phyloP scores from a whole-genome alignment of 2,113 vertebrate species.

The Vulpes vulpes region DNA sequence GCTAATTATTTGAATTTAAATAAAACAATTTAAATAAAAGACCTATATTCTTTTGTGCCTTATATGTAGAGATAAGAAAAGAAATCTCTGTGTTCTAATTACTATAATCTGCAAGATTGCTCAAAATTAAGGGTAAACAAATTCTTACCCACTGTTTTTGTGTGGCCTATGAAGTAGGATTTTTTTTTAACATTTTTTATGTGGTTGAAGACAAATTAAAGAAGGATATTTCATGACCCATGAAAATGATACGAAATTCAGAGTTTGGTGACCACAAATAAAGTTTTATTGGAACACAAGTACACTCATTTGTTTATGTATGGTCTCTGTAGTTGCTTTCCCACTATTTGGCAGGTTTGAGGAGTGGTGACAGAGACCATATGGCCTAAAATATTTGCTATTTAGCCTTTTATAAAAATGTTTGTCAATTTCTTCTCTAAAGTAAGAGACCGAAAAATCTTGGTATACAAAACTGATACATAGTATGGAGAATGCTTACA shows the following conservation, averaged over 20 bases:
- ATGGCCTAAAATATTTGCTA: neutral
- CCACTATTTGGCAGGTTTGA: fast-evolving
- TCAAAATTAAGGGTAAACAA: neutral
- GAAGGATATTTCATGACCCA: neutral
- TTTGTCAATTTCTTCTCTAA: neutral
- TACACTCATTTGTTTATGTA: neutral
- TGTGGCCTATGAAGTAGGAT: neutral
- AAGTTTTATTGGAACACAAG: neutral
- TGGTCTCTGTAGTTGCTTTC: neutral
- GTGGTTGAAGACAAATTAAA: neutral
- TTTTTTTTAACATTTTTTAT: neutral
- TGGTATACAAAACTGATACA: neutral
- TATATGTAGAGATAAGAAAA: neutral
- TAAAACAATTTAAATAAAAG: neutral
- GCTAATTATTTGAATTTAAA: no score
- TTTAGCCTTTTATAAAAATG: neutral
- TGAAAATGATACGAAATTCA: neutral
- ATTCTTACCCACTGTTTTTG: neutral
- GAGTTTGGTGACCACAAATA: neutral
- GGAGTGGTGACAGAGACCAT: neutral
- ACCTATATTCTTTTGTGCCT: neutral
- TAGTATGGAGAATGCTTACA: neutral
- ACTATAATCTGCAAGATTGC: neutral
- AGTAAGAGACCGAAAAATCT: neutral
- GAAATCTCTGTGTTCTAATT: neutral